phyloP scores from a whole-genome alignment of 2,888 invertebrate species.

The Minunthozetes semirufus region DNA sequence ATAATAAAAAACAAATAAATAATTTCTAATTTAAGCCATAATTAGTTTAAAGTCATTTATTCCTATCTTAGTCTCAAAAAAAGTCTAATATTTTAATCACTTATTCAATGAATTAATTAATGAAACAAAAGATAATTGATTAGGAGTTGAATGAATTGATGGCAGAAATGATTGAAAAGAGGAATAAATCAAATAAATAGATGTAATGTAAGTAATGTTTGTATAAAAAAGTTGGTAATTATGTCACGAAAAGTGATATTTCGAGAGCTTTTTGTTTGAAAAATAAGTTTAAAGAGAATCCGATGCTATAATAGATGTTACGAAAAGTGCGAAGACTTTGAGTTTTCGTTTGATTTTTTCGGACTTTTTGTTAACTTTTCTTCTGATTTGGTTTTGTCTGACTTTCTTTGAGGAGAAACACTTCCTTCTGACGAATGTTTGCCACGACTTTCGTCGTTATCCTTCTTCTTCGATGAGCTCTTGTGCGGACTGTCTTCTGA shows the following conservation, averaged over 20 bases:
- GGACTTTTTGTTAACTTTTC: conserved; percentile 7
- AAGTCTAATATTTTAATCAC: too few species aligned
- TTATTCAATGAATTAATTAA: too few species aligned
- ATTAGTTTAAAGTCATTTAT: too few species aligned
- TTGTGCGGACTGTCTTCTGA: not conserved
- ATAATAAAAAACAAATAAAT: too few species aligned
- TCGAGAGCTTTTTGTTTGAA: not conserved
- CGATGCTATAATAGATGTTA: conserved; percentile 1
- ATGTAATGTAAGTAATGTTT: not conserved
- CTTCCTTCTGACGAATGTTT: conserved; percentile 7
- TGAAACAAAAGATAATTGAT: too few species aligned
- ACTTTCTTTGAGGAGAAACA: not conserved
- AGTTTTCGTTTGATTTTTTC: conserved; percentile 12
- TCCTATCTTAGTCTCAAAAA: too few species aligned
- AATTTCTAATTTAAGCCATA: too few species aligned
- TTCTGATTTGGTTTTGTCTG: not conserved
- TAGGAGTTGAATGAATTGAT: too few species aligned
- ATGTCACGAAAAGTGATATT: not conserved
- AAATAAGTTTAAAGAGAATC: not conserved
- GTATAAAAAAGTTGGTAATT: not conserved
- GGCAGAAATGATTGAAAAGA: not conserved
- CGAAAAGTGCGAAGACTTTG: conserved; percentile 12
- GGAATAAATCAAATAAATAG: not conserved
- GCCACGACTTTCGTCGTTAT: conserved; percentile 12
- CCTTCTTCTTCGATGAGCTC: conserved; percentile 6